phyloP scores from a whole-genome alignment of 2,888 invertebrate species.

The Plagodis pulveraria region DNA sequence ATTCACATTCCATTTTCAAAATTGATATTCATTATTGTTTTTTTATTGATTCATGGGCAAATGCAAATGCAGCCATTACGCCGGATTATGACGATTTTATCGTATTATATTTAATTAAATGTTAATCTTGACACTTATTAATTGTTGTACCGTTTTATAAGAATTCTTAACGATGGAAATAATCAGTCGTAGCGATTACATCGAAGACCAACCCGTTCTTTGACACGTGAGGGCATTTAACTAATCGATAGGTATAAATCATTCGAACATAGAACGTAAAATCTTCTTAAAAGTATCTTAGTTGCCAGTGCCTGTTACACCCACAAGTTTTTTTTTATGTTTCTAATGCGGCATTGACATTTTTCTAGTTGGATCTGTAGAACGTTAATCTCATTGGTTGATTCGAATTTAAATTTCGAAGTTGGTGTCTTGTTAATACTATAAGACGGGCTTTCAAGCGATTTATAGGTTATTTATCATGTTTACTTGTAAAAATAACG shows the following conservation, averaged over 20 bases:
- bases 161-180: constrained; percentile 66
- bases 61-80: constrained; percentile 42
- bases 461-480: background rate
- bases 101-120: constrained; percentile 68
- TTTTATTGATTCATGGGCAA: constrained; percentile 16
- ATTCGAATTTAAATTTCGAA: constrained; percentile 2
- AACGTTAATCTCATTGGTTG: constrained; percentile 24
- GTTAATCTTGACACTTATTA: constrained; percentile 77
- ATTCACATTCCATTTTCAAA: constrained; percentile 32
- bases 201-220: constrained; percentile 63
- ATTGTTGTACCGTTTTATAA: constrained; percentile 69
- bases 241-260: constrained; percentile 69
- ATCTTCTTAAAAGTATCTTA: constrained; percentile 39
- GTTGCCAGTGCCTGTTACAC: constrained; percentile 42
- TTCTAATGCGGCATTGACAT: constrained; percentile 19
- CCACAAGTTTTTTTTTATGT: constrained; percentile 37
- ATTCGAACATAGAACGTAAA: constrained; percentile 48
- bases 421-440: constrained; percentile 7
- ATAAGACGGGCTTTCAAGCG: constrained; percentile 5
- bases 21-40: constrained; percentile 11
- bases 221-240: constrained; percentile 69
- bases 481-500: too few species aligned
- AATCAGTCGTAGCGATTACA: constrained; percentile 65
- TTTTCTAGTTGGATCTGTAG: constrained; percentile 21
- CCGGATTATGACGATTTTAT: constrained; percentile 63